Conservation (phyloP, 2,113 vertebrate genomes). For the Engraulis encrasicolus region DNA sequence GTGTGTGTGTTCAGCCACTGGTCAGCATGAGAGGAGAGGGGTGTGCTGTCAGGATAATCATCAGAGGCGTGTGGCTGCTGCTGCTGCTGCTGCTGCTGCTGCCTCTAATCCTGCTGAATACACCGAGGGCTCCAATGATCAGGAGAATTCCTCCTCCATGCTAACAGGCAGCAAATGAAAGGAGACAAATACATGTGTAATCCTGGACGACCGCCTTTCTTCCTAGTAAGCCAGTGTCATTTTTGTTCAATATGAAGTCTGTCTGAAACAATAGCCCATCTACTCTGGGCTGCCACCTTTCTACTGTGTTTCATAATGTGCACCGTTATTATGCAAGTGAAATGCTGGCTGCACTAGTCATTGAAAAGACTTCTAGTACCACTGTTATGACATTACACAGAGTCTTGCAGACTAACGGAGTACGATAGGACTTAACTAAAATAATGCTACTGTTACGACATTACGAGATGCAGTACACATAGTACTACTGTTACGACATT, state of each 20-base stretch:
- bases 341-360: too few species aligned
- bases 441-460: too few species aligned
- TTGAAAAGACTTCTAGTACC: too few species aligned
- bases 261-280: slow-evolving; percentile 47
- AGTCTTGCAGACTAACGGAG: too few species aligned
- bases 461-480: too few species aligned
- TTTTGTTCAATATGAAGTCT: slow-evolving; percentile 39
- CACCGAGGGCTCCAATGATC: slow-evolving; percentile 27
- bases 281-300: not conserved
- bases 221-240: slow-evolving; percentile 30
- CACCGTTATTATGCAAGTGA: too few species aligned
- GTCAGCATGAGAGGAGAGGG: slow-evolving; percentile 43
- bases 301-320: too few species aligned
- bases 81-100: slow-evolving; percentile 49
- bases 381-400: too few species aligned
- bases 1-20: slow-evolving; percentile 31
- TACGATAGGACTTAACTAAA: too few species aligned
- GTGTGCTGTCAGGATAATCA: slow-evolving; percentile 52
- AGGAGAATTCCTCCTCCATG: slow-evolving; percentile 32
- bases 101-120: slow-evolving; percentile 57
- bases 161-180: slow-evolving; percentile 29
- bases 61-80: slow-evolving; percentile 49
- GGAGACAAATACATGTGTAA: slow-evolving; percentile 48
- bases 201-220: slow-evolving; percentile 49
- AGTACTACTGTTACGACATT: too few species aligned